These are phyloP conservation scores for Dugesia japonica DNA, from an alignment of 2,888 invertebrate genomes.

Conservation along the genomic window DNA sequence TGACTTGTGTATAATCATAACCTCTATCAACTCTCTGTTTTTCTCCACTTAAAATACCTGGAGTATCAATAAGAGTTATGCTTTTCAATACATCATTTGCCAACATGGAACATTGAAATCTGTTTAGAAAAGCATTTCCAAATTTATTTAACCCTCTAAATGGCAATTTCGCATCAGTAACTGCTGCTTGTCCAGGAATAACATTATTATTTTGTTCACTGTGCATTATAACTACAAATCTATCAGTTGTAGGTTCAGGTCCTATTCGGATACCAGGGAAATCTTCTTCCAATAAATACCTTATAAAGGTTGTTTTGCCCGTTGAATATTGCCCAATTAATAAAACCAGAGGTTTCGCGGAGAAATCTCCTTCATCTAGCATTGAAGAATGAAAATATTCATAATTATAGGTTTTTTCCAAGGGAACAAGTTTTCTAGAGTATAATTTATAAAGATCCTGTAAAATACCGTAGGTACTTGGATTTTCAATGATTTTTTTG, in stretches of 20 bases:
- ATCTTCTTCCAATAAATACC: constrained; percentile 37
- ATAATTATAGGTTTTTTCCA: constrained; percentile 47
- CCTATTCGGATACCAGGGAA: constrained; percentile 39
- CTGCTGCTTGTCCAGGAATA: constrained; percentile 69
- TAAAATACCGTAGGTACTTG: not conserved
- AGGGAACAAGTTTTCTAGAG: constrained; percentile 42
- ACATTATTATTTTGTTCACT: constrained; percentile 34
- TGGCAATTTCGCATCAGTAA: constrained; percentile 80
- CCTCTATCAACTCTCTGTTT: constrained; percentile 69
- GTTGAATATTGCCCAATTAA: constrained; percentile 43
- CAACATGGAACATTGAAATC: constrained; percentile 75
- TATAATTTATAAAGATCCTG: constrained; percentile 37
- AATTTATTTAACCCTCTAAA: constrained; percentile 85
- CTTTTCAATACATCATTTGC: constrained; percentile 76
- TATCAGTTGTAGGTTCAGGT: constrained; percentile 39
- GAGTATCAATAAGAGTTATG: constrained; percentile 89
- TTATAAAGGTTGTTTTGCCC: constrained; percentile 42
- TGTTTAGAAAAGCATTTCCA: constrained; percentile 91
- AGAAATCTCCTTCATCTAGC: constrained; percentile 69
- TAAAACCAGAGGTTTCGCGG: constrained; percentile 39
- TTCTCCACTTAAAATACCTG: constrained; percentile 65
- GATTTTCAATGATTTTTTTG: not conserved
- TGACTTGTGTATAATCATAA: constrained; percentile 67
- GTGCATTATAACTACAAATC: constrained; percentile 38
- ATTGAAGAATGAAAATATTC: constrained; percentile 49